Evolutionary conservation across 1,140 invertebrate species (phyloP), one percentile per base, ranked within the genome.

Genomic region (Macrotrachela quadricornifera): DNA sequence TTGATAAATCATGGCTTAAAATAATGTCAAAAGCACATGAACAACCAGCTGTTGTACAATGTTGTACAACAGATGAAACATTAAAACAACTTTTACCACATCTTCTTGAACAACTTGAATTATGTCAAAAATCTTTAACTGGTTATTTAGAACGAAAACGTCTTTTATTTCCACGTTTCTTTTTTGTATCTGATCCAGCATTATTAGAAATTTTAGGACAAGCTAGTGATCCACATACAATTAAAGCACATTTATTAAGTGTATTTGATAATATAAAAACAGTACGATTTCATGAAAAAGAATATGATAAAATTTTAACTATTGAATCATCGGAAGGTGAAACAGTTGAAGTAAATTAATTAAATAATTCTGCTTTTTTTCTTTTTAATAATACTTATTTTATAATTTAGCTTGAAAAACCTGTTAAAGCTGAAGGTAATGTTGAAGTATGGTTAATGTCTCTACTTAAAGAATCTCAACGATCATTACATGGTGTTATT

Each of bases 1-100:
- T 95, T 57, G 90, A 95, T 66, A 91, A 92, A 63, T 88, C 85
- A 2, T 95, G 90, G 88, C 85, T 91, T 63, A 92, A 92, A 66
- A 91, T 94, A 30, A 94, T 95, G 87, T 82, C 85, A 61, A 69
- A 83, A 46, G 85, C 85, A 0, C 84, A 90, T 61, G 88, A 94
- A 68, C 91, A 83, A 0, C 83, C 87, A 0, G 85, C 86, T 36
- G 87, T 94, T 2, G 85, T 94, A 1, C 79, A 82, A 16, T 94
- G 88, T 64, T 94, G 88, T 68, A 86, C 94, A 6, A 85, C 86
- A 10, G 88, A 94, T 62, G 88, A 95, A 66, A 77, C 87, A 40
- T 70, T 94, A 1, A 83, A 83, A 62, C 85, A 92, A 64, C 73
- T 92, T 10, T 64, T 95, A 11, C 87, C 88, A 10, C 86, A 94